Evolutionary conservation across 2,797 vertebrate species (phyloP), one percentile per base, ranked within the genome.

Genomic region (Smutsia gigantea): DNA sequence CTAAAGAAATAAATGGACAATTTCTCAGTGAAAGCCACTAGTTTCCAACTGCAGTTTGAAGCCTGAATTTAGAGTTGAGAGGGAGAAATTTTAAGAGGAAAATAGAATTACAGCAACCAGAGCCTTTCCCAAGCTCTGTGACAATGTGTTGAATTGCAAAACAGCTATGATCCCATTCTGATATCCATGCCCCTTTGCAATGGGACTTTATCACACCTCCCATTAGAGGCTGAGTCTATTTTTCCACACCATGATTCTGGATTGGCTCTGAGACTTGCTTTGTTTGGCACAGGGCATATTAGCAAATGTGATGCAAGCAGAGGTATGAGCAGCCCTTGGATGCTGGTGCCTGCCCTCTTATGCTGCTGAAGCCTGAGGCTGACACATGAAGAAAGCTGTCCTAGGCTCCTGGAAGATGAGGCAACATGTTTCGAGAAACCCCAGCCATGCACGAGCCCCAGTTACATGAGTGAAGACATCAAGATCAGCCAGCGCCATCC

Each of bases 41-140:
- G 64, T 51, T 96, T 59, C 29, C n/a, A 90, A 46, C 7, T 31
- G 92, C 4, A 39, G 34, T 49, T 34, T 92, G 74, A 85, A 31
- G 61, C 7, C 17, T 57, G 55, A 59, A 59, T 74, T 39, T 46
- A 79, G 29, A 27, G 2, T 46, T 81, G n/a, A 92, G 11, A 87
- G 9, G 10, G 13, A 75, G 18, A 59, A 68, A 68, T 14, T 74
- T 77, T 77, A 57, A 46, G 37, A 55, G 1, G n/a, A 7, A 75
- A 64, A 42, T 25, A 63, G 6, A 59, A 46, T 42, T 46, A 55
- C 2, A n/a, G 9, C 18, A 77, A 14, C 13, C 25, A 90, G 64
- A 92, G 23, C 10, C 34, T 21, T 87, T 81, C 21, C 68, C 17
- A 51, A 66, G 31, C 55, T 53, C 23, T 57, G 49, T 27, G 68